Conservation (phyloP, 2,797 vertebrate genomes). For the Pagetopsis macropterus region DNA sequence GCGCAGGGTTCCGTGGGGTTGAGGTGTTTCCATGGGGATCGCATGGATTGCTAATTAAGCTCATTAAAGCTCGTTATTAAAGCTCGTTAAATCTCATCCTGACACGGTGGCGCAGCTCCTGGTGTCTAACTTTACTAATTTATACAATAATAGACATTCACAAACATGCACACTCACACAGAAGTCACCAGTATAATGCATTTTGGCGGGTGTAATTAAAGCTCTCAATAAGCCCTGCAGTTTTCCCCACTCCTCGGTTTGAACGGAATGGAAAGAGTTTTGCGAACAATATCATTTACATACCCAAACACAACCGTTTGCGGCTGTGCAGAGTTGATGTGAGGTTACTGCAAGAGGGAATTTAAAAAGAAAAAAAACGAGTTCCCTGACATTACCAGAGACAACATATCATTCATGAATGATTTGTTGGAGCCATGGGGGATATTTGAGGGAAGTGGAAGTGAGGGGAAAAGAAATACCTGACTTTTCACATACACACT, state of each 20-base stretch:
- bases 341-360: constrained; percentile 16
- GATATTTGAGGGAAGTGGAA: constrained; percentile 41
- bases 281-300: constrained; percentile 44
- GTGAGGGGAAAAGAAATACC: constrained; percentile 23
- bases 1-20: constrained; percentile 63
- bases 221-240: constrained; percentile 45
- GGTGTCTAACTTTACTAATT: constrained; percentile 73
- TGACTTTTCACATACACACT: constrained; percentile 35
- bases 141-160: constrained; percentile 31
- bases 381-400: neutral
- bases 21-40: constrained; percentile 77
- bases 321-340: constrained; percentile 19
- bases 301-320: constrained; percentile 26
- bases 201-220: constrained; percentile 71
- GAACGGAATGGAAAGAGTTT: constrained; percentile 30
- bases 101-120: constrained; percentile 72
- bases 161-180: constrained; percentile 37
- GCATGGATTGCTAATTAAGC: constrained; percentile 83
- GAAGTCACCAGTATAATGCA: constrained; percentile 51
- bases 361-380: neutral
- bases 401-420: constrained; percentile 26
- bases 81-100: constrained; percentile 80
- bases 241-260: constrained; percentile 32
- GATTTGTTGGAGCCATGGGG: constrained; percentile 21
- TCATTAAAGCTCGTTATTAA: constrained; percentile 83